Conservation (phyloP, 2,888 invertebrate genomes). For the Lypha dubia region DNA sequence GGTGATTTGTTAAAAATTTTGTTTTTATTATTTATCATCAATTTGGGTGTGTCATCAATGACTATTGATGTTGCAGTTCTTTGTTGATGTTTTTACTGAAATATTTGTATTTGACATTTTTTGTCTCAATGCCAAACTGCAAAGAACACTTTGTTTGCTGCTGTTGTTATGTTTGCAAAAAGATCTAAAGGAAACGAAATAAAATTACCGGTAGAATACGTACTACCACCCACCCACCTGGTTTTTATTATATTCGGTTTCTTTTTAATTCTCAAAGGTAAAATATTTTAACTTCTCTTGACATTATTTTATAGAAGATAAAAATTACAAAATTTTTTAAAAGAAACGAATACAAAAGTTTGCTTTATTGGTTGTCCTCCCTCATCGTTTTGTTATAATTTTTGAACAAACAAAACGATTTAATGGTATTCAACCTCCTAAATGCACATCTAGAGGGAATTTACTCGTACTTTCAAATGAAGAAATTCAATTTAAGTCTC, state of each 20-base stretch:
- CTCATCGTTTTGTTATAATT: background rate
- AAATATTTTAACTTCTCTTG: conserved; percentile 34
- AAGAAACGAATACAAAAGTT: background rate
- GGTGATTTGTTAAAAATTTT: conserved; percentile 1
- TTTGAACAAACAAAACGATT: background rate
- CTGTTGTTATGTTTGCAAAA: conserved; percentile 35
- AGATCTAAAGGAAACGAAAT: background rate
- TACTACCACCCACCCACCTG: background rate
- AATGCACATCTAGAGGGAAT: background rate
- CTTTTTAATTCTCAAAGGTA: conserved; percentile 39
- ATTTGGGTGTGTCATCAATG: conserved; percentile 63
- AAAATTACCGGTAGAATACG: background rate
- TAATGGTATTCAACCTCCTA: background rate
- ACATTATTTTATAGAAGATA: conserved; percentile 12
- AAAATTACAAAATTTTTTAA: background rate
- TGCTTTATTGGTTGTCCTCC: background rate
- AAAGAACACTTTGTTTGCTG: conserved; percentile 43
- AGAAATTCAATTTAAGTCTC: conserved; percentile 46
- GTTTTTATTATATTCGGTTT: conserved; percentile 23
- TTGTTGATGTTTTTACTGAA: background rate
- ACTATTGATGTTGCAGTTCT: conserved; percentile 42
- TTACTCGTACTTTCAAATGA: background rate
- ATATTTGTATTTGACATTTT: conserved; percentile 64
- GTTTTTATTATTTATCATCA: conserved; percentile 39
- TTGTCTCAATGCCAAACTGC: conserved; percentile 65